Percentiles rank a stretch among this genome's conserved stretches.
phyloP scores from a whole-genome alignment of 1,140 invertebrate genomes.

The Melitaea cinxia region DNA sequence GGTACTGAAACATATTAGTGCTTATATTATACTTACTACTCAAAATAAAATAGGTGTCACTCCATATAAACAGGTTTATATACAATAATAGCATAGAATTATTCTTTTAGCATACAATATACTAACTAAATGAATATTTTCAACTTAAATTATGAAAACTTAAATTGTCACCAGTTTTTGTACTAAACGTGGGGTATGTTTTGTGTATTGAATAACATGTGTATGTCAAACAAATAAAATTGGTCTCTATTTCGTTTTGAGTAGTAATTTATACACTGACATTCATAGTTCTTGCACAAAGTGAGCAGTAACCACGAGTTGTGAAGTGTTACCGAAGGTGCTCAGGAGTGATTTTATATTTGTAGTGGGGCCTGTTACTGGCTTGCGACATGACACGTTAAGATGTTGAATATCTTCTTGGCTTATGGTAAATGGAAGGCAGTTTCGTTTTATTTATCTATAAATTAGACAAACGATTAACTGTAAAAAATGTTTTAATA shows the following conservation, averaged over 20 bases:
- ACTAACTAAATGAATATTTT: too few relatives aligned
- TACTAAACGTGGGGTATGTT: too few relatives aligned
- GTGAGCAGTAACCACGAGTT: slow-evolving; percentile 48
- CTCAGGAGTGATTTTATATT: slow-evolving; percentile 59
- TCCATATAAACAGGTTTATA: too few relatives aligned
- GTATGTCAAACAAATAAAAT: too few relatives aligned
- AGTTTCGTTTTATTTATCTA: slow-evolving; percentile 42
- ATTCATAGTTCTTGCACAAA: slow-evolving; percentile 15
- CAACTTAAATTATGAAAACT: too few relatives aligned
- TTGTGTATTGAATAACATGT: too few relatives aligned
- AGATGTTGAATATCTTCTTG: slow-evolving; percentile 46
- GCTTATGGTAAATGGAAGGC: slow-evolving; percentile 41
- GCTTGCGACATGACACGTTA: slow-evolving; percentile 55
- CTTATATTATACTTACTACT: too few relatives aligned
- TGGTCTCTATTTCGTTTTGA: too few relatives aligned
- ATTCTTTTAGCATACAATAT: too few relatives aligned
- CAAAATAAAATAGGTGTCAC: too few relatives aligned
- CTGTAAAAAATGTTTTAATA: slow-evolving; percentile 44
- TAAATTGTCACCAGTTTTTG: too few relatives aligned
- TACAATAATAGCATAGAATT: too few relatives aligned
- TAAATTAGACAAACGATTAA: slow-evolving; percentile 45
- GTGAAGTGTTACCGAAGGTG: slow-evolving; percentile 67
- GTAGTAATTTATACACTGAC: background rate
- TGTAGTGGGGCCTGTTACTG: slow-evolving; percentile 40
- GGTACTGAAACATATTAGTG: slow-evolving; percentile 38